Evolutionary conservation across 2,888 invertebrate genomes (phyloP), one percentile per base, ranked within the genome.

Genomic region (Pristionchus exspectatus): DNA sequence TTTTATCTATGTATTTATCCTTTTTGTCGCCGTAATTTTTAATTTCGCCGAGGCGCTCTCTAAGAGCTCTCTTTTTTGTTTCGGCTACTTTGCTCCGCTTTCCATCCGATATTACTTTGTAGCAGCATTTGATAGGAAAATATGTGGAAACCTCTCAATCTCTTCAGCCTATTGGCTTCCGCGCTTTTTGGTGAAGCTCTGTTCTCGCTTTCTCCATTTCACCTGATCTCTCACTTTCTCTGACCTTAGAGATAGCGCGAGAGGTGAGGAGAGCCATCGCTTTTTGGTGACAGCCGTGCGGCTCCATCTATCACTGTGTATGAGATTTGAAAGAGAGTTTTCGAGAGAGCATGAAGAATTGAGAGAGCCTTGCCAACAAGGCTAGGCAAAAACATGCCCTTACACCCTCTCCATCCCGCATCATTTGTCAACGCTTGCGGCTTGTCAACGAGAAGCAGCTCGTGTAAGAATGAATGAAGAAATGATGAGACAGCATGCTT

Each of bases 401-500:
- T 54, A 27, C 81, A 54, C 50, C n/a, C 77, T 77, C 50, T n/a
- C 21, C 27, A 21, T 3, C 16, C 10, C n/a, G 27, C 44, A 50
- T 81, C 56, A n/a, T 12, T 63, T 44, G 50, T 81, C 81, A 54
- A 27, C 24, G 54, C 2, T 44, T 1, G 30, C 24, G 10, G 50
- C 50, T 81, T 50, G 81, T 50, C 74, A 74, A 33, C 33, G 30
- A 30, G 21, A 21, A 4, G 4, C 59, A 10, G 33, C 24, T 44
- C 81, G 81, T 81, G 81, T 50, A 81, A 81, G 50, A 81, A 81
- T 81, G 81, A 33, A 81, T 81, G 81, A 81, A 81, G 81, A 81
- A 81, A 50, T 54, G 81, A 81, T 81, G 81, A 81, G 81, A 12
- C 27, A 30, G 30, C 27, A 72, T 21, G 33, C 72, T 50, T 50